Conservation (phyloP, 2,113 vertebrate species). For the Atrichornis clamosus region DNA sequence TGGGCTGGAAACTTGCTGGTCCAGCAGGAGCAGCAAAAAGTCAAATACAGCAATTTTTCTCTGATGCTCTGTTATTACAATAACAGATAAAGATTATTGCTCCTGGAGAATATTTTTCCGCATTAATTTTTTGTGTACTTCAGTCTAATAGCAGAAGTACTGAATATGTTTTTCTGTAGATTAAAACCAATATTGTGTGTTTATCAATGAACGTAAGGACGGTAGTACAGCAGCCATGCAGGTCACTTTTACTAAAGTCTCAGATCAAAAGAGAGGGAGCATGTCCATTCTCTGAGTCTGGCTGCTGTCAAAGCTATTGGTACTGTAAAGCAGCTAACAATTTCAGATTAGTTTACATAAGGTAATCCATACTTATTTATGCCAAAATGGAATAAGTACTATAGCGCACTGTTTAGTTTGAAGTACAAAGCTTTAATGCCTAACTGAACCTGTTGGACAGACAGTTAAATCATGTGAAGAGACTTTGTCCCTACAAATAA, state of each 20-base stretch:
- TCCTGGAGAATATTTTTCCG: background rate
- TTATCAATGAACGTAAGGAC: background rate
- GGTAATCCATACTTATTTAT: background rate
- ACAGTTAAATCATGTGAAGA: slow-evolving; percentile 52
- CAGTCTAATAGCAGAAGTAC: background rate
- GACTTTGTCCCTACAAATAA: slow-evolving; percentile 8
- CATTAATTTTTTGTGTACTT: background rate
- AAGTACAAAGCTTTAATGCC: slow-evolving; percentile 36
- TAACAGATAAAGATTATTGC: background rate
- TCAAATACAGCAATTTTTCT: background rate
- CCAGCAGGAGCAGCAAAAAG: background rate
- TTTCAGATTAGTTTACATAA: background rate
- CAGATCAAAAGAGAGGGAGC: background rate
- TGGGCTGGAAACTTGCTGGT: background rate
- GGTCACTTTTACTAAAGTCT: background rate
- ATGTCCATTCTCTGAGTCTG: background rate
- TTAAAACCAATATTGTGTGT: background rate
- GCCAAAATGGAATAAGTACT: background rate
- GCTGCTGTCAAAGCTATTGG: background rate
- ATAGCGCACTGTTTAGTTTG: background rate
- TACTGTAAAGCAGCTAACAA: background rate
- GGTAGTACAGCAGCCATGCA: background rate
- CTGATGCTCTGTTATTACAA: background rate
- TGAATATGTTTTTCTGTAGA: background rate
- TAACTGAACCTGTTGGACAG: slow-evolving; percentile 5